Percentiles rank a stretch among this genome's conserved stretches.
Evolutionary conservation across 2,797 vertebrate species (phyloP).

Genomic region (Simalia tracyae): DNA sequence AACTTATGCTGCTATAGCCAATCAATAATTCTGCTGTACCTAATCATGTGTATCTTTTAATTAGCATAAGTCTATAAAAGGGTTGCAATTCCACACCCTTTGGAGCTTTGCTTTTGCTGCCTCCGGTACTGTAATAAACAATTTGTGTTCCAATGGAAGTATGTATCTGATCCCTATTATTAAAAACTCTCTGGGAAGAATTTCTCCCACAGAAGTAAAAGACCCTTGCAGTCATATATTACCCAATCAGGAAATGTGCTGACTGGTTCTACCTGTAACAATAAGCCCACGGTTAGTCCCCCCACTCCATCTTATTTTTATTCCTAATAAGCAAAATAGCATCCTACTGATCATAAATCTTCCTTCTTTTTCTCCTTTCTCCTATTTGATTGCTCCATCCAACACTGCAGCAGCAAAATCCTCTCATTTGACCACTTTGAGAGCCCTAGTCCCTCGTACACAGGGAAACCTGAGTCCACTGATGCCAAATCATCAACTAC

Average conservation of each 20-base stretch:
- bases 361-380: background rate
- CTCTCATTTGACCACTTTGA: background rate
- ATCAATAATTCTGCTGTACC: background rate
- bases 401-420: background rate
- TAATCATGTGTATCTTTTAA: background rate
- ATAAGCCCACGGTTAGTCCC: no score
- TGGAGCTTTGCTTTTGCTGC: background rate
- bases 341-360: background rate
- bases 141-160: background rate
- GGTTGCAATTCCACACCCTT: background rate
- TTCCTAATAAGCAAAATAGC: background rate
- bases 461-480: background rate
- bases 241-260: no score
- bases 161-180: background rate
- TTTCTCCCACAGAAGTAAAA: background rate
- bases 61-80: background rate
- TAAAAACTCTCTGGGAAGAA: background rate
- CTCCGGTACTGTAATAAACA: background rate
- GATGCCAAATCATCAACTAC: background rate
- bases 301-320: no score
- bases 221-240: background rate
- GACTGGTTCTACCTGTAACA: no score
- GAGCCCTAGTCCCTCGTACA: background rate
- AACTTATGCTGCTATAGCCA: background rate
- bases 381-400: background rate